phyloP scores from a whole-genome alignment of 2,797 vertebrate species.

The Acestrorhynchus altus region DNA sequence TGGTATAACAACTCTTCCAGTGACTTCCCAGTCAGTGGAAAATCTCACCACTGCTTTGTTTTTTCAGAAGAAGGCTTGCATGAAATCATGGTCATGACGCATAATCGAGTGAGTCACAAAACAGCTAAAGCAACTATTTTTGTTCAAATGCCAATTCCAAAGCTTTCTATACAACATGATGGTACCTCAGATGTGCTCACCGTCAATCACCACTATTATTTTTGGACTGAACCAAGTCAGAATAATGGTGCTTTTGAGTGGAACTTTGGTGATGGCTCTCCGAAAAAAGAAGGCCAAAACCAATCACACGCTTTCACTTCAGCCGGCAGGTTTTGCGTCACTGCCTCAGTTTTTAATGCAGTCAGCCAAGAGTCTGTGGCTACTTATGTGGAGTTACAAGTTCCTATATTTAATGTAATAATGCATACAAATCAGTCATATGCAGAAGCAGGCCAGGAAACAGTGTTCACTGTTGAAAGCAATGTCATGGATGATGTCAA shows the following conservation, averaged over 20 bases:
- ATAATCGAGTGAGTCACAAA: constrained; percentile 74
- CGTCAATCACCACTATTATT: constrained; percentile 61
- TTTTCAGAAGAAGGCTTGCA: constrained; percentile 73
- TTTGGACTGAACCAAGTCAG: constrained; percentile 66
- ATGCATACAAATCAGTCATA: constrained; percentile 63
- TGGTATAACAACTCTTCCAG: constrained; percentile 68
- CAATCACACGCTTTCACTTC: constrained; percentile 70
- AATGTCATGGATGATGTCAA: constrained; percentile 62
- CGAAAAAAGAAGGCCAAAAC: constrained; percentile 55
- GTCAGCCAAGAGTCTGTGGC: constrained; percentile 68
- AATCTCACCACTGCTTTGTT: constrained; percentile 68
- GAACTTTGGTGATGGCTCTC: constrained; percentile 81
- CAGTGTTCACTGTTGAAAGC: constrained; percentile 67
- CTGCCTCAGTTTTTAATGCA: constrained; percentile 69
- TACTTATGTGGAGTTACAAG: constrained; percentile 66
- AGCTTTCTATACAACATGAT: constrained; percentile 62
- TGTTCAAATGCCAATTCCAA: constrained; percentile 71
- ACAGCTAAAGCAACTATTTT: constrained; percentile 62
- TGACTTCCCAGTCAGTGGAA: constrained; percentile 42
- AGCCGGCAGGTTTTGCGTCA: constrained; percentile 69
- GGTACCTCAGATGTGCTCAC: constrained; percentile 55
- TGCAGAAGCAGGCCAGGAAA: constrained; percentile 67
- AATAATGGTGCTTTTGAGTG: constrained; percentile 74
- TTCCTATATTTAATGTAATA: constrained; percentile 67
- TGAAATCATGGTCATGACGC: constrained; percentile 67